These are phyloP conservation scores for Hydrolagus affinis DNA, from an alignment of 2,113 vertebrate species.

Conservation along the genomic window DNA sequence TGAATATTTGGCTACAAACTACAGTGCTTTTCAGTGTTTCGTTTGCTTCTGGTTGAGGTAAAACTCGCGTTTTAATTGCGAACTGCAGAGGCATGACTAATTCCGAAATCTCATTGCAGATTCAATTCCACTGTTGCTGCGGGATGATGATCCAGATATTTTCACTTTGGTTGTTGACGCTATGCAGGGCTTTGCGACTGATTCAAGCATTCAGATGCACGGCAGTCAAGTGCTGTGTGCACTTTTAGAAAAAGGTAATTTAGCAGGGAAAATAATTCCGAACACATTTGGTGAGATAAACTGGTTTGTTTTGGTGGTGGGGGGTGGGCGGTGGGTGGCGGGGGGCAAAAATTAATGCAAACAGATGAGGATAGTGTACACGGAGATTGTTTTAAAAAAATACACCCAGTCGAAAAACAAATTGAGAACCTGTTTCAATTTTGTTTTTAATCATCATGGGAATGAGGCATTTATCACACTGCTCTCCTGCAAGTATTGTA, in stretches of 20 bases:
- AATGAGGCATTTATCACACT: too few species aligned
- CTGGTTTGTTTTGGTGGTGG: neutral
- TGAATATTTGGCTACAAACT: conserved; percentile 10
- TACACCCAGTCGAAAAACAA: neutral
- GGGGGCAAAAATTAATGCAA: neutral
- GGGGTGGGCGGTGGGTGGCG: too few species aligned
- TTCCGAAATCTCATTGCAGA: conserved; percentile 45
- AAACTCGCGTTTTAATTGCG: neutral
- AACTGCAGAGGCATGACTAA: neutral
- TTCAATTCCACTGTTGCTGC: conserved; percentile 63
- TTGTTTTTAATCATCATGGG: neutral
- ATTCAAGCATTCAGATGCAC: conserved; percentile 75
- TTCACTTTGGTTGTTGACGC: conserved; percentile 73
- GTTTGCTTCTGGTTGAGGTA: neutral
- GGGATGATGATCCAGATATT: conserved; percentile 80
- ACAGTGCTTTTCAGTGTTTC: neutral
- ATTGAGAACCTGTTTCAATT: neutral
- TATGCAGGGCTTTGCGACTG: conserved; percentile 69
- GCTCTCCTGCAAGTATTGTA: too few species aligned
- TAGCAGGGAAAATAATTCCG: neutral
- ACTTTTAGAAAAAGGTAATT: conserved; percentile 76
- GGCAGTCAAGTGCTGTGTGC: conserved; percentile 69
- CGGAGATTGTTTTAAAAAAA: neutral
- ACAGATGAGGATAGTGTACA: neutral
- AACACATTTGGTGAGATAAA: neutral